Evolutionary conservation across 2,113 vertebrate species (phyloP).

Genomic region (Percopsis transmontana): DNA sequence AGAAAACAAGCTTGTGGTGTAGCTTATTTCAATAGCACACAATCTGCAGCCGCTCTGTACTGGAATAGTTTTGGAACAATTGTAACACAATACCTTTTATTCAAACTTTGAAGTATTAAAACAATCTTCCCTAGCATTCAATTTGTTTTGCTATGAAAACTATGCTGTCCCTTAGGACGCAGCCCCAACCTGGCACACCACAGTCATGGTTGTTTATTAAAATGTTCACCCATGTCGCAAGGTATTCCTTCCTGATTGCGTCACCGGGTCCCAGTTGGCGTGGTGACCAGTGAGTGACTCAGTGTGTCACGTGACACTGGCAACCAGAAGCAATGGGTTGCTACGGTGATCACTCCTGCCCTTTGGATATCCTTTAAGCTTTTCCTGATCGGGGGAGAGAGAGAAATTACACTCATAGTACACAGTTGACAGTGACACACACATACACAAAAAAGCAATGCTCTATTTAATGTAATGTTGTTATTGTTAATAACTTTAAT

Average conservation of each 20-base stretch:
- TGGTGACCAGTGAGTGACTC: background rate
- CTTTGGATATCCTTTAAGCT: constrained; percentile 37
- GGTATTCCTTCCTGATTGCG: constrained; percentile 57
- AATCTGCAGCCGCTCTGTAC: background rate
- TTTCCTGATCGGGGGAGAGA: constrained; percentile 49
- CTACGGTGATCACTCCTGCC: constrained; percentile 20
- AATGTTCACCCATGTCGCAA: constrained; percentile 11
- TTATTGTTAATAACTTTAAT: background rate
- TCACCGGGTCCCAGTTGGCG: constrained; percentile 30
- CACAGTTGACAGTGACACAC: constrained; percentile 4
- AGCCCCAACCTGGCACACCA: background rate
- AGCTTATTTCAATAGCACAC: background rate
- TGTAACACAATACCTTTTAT: too few relatives aligned
- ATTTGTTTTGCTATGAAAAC: background rate
- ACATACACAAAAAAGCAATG: background rate
- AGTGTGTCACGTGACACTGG: constrained; percentile 35
- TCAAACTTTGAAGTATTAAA: background rate
- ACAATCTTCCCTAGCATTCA: too few relatives aligned
- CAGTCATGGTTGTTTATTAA: constrained; percentile 7
- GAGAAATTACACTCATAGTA: constrained; percentile 19
- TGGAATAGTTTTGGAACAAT: background rate
- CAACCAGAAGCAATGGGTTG: constrained; percentile 46
- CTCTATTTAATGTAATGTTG: background rate
- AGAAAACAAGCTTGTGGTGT: constrained; percentile 13
- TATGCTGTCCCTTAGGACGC: background rate